A percentile compares a stretch with the other conserved stretches of the same genome.
These are phyloP conservation scores for Aphelinus atriplicis DNA, from an alignment of 1,140 invertebrate genomes.

Conservation along the genomic window DNA sequence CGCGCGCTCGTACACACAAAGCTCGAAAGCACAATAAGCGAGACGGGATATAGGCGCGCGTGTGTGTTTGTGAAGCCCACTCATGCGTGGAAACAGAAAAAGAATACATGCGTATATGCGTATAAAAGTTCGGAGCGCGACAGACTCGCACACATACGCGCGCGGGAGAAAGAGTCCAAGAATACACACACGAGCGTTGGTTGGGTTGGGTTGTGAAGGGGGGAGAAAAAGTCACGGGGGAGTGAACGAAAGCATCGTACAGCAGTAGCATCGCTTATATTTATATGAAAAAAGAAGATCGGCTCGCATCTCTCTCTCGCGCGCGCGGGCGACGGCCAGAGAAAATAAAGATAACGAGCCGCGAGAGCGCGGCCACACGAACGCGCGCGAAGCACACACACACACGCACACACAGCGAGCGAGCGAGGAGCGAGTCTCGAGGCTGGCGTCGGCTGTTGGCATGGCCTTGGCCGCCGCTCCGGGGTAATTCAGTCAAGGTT, in stretches of 20 bases:
- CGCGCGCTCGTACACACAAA: too few relatives aligned
- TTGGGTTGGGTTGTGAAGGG: too few relatives aligned
- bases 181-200: too few relatives aligned
- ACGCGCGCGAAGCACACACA: not conserved
- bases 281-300: too few relatives aligned
- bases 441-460: slow-evolving; percentile 50
- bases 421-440: not conserved
- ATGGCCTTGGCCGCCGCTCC: slow-evolving; percentile 71
- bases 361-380: not conserved
- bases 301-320: too few relatives aligned
- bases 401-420: not conserved
- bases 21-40: not conserved
- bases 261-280: too few relatives aligned
- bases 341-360: slow-evolving; percentile 34
- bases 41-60: too few relatives aligned
- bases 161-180: too few relatives aligned
- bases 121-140: slow-evolving; percentile 22
- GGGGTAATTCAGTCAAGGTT: slow-evolving; percentile 79
- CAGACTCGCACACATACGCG: not conserved
- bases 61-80: not conserved
- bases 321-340: not conserved
- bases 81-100: too few relatives aligned
- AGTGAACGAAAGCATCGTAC: too few relatives aligned
- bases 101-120: too few relatives aligned
- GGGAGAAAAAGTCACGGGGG: too few relatives aligned